These are phyloP conservation scores for Pseudanteris insignis DNA, from an alignment of 2,888 invertebrate species.

Conservation along the genomic window DNA sequence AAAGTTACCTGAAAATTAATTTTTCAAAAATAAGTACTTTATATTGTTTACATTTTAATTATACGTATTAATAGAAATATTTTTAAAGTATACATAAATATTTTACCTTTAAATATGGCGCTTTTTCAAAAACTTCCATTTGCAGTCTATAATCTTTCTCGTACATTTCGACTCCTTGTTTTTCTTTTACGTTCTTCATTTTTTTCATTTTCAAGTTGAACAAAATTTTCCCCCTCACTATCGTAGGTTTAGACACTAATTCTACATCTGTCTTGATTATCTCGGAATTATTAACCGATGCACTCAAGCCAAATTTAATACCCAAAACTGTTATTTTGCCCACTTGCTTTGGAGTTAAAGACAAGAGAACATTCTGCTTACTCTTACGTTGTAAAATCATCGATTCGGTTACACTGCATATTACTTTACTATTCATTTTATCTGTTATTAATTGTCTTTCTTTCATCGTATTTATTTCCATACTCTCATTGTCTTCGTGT, in stretches of 20 bases:
- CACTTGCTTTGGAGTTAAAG: constrained; percentile 77
- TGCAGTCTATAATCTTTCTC: constrained; percentile 76
- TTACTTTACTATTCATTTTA: constrained; percentile 42
- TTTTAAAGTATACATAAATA: background rate
- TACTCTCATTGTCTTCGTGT: constrained; percentile 69
- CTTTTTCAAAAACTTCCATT: constrained; percentile 79
- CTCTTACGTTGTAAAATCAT: constrained; percentile 71
- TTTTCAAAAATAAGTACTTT: background rate
- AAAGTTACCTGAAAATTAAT: constrained; percentile 73
- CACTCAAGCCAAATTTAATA: constrained; percentile 73
- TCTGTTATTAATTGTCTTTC: constrained; percentile 54
- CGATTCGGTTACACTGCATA: constrained; percentile 70
- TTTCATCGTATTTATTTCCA: constrained; percentile 60
- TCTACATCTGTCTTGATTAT: constrained; percentile 19
- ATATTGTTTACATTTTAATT: too few relatives aligned
- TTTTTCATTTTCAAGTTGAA: constrained; percentile 70
- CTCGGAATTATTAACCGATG: constrained; percentile 34
- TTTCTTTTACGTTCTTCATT: constrained; percentile 69
- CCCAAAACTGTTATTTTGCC: constrained; percentile 81
- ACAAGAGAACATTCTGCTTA: constrained; percentile 74
- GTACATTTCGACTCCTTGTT: constrained; percentile 67
- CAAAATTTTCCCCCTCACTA: constrained; percentile 72
- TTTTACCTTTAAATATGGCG: constrained; percentile 83
- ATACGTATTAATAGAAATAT: background rate
- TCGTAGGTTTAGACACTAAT: constrained; percentile 50